These are phyloP conservation scores for Erebia epiphron DNA, from an alignment of 2,888 invertebrate species.

Conservation along the genomic window DNA sequence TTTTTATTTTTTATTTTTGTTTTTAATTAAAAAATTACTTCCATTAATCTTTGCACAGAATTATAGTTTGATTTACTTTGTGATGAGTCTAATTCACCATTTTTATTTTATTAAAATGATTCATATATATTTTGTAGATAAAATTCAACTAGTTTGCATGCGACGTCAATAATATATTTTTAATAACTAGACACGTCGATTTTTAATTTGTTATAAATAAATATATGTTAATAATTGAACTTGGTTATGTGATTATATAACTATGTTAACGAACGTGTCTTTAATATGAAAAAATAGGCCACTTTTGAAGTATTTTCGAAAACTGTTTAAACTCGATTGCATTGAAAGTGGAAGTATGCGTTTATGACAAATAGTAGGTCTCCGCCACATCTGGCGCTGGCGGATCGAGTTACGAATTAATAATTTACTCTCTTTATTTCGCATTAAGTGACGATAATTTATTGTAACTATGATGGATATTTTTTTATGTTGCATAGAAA, in stretches of 20 bases:
- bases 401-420: conserved; percentile 67
- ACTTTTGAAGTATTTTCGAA: conserved; percentile 23
- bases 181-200: too few species aligned
- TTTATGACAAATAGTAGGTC: conserved; percentile 60
- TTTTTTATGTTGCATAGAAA: conserved; percentile 84
- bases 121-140: too few species aligned
- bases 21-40: too few species aligned
- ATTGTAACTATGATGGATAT: conserved; percentile 82
- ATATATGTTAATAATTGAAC: not conserved
- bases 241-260: not conserved
- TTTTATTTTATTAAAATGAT: too few species aligned
- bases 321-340: conserved; percentile 19
- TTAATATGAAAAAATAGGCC: conserved; percentile 22
- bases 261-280: conserved; percentile 21
- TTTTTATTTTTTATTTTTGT: too few species aligned
- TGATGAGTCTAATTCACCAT: too few species aligned
- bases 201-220: too few species aligned
- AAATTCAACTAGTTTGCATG: too few species aligned
- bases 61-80: not conserved
- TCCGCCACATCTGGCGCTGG: conserved; percentile 42
- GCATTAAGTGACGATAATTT: conserved; percentile 81
- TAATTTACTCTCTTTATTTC: conserved; percentile 75
- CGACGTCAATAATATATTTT: not conserved
- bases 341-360: conserved; percentile 19
- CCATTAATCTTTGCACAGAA: not conserved